These are phyloP conservation scores for Oreochromis spilurus DNA, from an alignment of 2,113 vertebrate species.

Conservation along the genomic window DNA sequence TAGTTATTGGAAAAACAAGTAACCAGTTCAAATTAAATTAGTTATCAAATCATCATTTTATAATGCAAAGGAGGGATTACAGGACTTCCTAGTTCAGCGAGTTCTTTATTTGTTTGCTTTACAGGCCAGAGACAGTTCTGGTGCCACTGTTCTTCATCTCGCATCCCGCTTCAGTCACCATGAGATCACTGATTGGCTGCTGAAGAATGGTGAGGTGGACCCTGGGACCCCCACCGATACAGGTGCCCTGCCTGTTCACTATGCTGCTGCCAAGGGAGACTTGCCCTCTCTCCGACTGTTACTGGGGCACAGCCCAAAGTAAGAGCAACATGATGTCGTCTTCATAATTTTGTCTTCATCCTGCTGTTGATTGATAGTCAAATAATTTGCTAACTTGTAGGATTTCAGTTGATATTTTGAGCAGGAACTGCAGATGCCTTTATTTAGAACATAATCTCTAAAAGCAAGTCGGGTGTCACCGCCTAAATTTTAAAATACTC, in stretches of 20 bases:
- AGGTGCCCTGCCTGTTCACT: slow-evolving; percentile 89
- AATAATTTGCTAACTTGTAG: background rate
- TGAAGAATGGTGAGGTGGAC: slow-evolving; percentile 82
- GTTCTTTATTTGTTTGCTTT: background rate
- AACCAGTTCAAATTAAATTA: background rate
- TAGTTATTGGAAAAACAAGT: background rate
- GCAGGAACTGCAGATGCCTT: background rate
- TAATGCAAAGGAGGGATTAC: background rate
- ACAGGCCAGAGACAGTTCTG: slow-evolving; percentile 90
- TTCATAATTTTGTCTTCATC: background rate
- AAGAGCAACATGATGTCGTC: slow-evolving; percentile 53
- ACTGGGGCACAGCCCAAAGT: slow-evolving; percentile 85
- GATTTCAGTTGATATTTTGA: background rate
- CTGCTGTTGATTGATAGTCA: background rate
- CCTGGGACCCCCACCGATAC: slow-evolving; percentile 83
- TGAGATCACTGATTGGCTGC: slow-evolving; percentile 88
- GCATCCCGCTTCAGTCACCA: slow-evolving; percentile 95
- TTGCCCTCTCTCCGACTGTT: slow-evolving; percentile 87
- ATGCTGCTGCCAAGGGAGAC: slow-evolving; percentile 97
- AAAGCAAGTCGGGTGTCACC: background rate
- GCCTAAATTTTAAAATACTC: background rate
- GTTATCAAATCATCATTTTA: background rate
- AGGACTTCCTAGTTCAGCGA: background rate
- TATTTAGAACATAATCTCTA: background rate
- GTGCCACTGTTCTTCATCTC: slow-evolving; percentile 91